Base-by-base conservation (phyloP, 2,797 vertebrate species). In the Sphenopsis melanotis region DNA sequence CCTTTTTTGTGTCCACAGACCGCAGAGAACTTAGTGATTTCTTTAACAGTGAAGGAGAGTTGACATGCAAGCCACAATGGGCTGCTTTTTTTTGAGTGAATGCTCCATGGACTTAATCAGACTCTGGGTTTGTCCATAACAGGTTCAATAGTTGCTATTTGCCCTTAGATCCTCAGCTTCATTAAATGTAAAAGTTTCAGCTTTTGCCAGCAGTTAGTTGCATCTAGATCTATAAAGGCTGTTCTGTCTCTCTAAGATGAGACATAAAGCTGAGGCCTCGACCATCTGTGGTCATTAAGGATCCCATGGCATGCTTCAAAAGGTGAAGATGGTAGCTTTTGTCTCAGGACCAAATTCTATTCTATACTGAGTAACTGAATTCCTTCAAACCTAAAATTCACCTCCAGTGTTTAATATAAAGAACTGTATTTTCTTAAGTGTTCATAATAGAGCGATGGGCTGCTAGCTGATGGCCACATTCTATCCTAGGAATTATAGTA, bases 21-120 rank as follows among this genome's bases (percentile, higher is more conserved):
- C 75, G 72, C 36, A 63, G 37, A 89, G 52, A 97, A 96, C 85
- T 60, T 70, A 77, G 87, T 86, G 87, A 95, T 96, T 97, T 88
- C 88, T 93, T 93, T 92, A 94, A 92, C 93, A 79, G 79, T 94
- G 94, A 96, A 79, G 81, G 34, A 71, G 81, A 93, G 66, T 91
- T 94, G 95, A 97, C 90, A 83, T 70, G 72, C 89, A 96, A 97
- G 91, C 93, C 90, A 83, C 79, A 93, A 52, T 0, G 30, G 93
- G 59, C 95, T 97, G 91, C 65, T 91, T 92, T 91, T 87, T 85
- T 95, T 93, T 83, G 83, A 91, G 63, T 83, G 90, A 96, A 88
- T 96, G 94, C 96, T 96, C 97, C 68, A 70, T 63, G 97, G 97
- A 96, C 97, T 97, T 98, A 97, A 98, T 98, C 97, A 97, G 96